Conservation (phyloP, 2,113 vertebrate species). For the Orycteropus afer region DNA sequence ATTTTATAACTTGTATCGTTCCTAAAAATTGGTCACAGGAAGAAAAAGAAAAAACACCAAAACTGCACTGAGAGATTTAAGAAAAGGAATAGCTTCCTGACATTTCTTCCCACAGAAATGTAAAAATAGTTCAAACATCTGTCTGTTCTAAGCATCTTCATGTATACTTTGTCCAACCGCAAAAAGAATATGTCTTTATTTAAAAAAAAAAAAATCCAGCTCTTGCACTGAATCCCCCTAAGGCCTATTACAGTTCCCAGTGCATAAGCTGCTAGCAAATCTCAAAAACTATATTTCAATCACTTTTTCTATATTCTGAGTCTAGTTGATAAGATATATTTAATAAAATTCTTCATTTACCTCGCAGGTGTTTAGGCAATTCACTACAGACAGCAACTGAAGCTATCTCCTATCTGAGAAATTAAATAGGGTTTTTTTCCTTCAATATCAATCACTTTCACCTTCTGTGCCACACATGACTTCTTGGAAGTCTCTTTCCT, state of each 20-base stretch:
- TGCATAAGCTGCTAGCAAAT: not conserved
- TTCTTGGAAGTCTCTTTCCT: not conserved
- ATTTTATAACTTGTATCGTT: not conserved
- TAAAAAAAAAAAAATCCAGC: not conserved
- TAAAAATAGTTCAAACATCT: constrained; percentile 56
- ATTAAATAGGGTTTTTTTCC: not conserved
- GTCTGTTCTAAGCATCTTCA: not conserved
- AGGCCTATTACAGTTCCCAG: not conserved
- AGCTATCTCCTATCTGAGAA: not conserved
- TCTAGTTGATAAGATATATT: not conserved
- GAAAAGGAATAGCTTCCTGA: not conserved
- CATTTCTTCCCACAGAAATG: constrained; percentile 47
- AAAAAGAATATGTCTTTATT: not conserved
- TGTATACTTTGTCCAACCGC: not conserved
- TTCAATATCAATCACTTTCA: not conserved
- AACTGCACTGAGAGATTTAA: constrained; percentile 24
- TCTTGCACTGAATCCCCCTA: not conserved
- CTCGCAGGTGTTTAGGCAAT: not conserved
- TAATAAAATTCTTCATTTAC: not conserved
- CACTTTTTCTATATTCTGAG: not conserved
- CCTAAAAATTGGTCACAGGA: not conserved
- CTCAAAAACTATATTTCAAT: not conserved
- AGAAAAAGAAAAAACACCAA: not conserved
- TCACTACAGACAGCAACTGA: not conserved
- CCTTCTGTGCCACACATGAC: not conserved